Conservation (phyloP, 2,888 invertebrate genomes). For the Polyommatus iphigenia region DNA sequence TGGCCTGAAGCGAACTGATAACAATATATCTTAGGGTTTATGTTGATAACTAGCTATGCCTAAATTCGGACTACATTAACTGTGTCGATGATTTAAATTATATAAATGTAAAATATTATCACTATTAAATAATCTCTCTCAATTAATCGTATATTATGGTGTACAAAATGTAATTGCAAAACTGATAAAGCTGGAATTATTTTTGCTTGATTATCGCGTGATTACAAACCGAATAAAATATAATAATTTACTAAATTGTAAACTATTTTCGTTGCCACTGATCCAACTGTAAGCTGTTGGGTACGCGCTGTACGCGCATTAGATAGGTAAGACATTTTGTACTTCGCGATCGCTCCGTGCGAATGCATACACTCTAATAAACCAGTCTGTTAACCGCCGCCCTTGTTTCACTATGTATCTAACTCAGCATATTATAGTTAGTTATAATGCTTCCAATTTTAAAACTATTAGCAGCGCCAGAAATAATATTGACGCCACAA, state of each 20-base stretch:
- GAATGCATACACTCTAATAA: too few relatives aligned
- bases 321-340: too few relatives aligned
- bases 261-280: too few relatives aligned
- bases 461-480: too few relatives aligned
- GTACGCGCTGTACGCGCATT: too few relatives aligned
- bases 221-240: not conserved
- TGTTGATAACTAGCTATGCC: not conserved
- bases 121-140: not conserved
- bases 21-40: constrained; percentile 12
- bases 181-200: not conserved
- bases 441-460: too few relatives aligned
- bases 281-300: too few relatives aligned
- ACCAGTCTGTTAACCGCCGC: too few relatives aligned
- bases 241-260: not conserved
- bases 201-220: not conserved
- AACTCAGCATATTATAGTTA: too few relatives aligned
- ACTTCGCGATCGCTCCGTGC: too few relatives aligned
- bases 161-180: not conserved
- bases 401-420: too few relatives aligned
- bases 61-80: not conserved
- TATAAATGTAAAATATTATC: not conserved
- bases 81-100: not conserved
- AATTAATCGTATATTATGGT: not conserved
- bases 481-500: not conserved
- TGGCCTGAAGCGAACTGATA: constrained; percentile 16